Conservation (phyloP, 92 coral and sea anemone species). For the Paragorgia papillata region DNA sequence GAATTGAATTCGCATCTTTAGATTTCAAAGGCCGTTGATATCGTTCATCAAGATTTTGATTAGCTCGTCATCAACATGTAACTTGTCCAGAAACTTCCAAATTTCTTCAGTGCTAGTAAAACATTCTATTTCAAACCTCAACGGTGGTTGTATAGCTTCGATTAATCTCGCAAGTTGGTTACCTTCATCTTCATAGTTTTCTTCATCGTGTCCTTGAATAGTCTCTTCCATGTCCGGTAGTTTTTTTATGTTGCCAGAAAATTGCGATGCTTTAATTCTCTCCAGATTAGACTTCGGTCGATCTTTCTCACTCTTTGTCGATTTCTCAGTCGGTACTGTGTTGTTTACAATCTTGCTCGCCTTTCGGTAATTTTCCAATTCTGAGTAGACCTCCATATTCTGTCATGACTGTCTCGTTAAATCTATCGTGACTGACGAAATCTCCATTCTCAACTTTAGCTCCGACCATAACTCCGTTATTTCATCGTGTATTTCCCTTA, state of each 20-base stretch:
- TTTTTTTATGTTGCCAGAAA: conserved; percentile 4
- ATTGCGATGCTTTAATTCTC: conserved; percentile 19
- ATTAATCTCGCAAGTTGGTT: conserved; percentile 19
- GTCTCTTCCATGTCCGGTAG: conserved; percentile 25
- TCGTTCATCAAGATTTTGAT: conserved; percentile 20
- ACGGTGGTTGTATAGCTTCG: conserved; percentile 10
- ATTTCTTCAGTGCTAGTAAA: conserved; percentile 16
- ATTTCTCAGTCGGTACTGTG: not conserved
- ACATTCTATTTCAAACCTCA: conserved; percentile 7
- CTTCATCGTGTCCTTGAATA: not conserved
- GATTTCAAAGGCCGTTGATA: conserved; percentile 18
- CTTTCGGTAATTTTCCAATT: conserved; percentile 9
- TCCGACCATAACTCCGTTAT: not conserved
- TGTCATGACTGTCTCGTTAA: not conserved
- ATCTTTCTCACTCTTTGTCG: not conserved
- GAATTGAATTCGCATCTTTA: conserved; percentile 21
- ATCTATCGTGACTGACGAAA: not conserved
- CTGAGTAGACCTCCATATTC: not conserved
- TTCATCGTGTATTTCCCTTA: not conserved
- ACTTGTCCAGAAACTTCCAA: conserved; percentile 11
- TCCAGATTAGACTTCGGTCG: conserved; percentile 6
- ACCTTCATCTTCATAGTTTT: conserved; percentile 14
- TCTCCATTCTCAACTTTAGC: not conserved
- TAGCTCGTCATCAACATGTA: conserved; percentile 17
- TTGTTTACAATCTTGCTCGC: not conserved